A percentile compares a stretch with the other conserved stretches of the same genome.
phyloP scores from a whole-genome alignment of 2,888 invertebrate species.

The Diarsia dahlii region DNA sequence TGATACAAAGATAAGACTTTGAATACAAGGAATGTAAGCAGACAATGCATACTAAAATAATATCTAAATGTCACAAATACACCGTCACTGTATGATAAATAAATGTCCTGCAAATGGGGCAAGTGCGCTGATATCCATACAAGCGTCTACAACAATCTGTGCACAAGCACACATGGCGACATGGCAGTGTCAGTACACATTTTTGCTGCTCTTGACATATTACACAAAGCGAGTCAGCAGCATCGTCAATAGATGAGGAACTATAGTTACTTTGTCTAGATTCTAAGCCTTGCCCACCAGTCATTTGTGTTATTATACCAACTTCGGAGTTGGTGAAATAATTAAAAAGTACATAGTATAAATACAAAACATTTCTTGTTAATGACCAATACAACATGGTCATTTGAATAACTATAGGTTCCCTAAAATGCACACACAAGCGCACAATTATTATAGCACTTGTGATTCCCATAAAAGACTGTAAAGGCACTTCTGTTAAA shows the following conservation, averaged over 20 bases:
- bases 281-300: slow-evolving; percentile 75
- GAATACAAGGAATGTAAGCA: slow-evolving; percentile 41
- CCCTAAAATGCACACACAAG: slow-evolving; percentile 81
- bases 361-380: slow-evolving; percentile 80
- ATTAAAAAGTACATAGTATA: slow-evolving; percentile 82
- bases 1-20: slow-evolving; percentile 26
- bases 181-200: slow-evolving; percentile 90
- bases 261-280: slow-evolving; percentile 68
- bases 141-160: slow-evolving; percentile 87
- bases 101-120: slow-evolving; percentile 90
- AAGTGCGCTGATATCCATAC: slow-evolving; percentile 87
- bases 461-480: slow-evolving; percentile 85
- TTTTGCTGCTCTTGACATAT: slow-evolving; percentile 90
- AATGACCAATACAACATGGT: slow-evolving; percentile 80
- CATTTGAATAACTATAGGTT: slow-evolving; percentile 73
- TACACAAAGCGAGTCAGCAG: slow-evolving; percentile 86
- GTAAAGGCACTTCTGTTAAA: slow-evolving; percentile 87
- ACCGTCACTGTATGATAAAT: slow-evolving; percentile 90
- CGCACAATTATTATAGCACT: slow-evolving; percentile 82
- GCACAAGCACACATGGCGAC: slow-evolving; percentile 90
- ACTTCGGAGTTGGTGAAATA: slow-evolving; percentile 85
- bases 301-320: slow-evolving; percentile 80
- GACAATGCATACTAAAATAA: slow-evolving; percentile 2
- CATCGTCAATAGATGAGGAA: slow-evolving; percentile 72
- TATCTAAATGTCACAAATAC: slow-evolving; percentile 82